Base-by-base conservation (phyloP, 2,113 vertebrate genomes). In the Semicossyphus pulcher region DNA sequence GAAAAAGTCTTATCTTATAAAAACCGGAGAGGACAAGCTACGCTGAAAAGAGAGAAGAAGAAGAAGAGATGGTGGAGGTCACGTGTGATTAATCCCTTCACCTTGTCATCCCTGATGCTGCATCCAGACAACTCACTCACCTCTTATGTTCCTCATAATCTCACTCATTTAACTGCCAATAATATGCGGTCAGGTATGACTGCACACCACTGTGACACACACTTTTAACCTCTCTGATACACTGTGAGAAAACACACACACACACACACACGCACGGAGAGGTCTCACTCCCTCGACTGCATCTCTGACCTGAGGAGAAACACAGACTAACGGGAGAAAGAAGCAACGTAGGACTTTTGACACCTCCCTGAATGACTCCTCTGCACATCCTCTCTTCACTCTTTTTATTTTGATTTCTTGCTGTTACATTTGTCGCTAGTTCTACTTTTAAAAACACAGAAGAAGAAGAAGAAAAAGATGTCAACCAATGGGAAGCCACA, bases 141-240 rank as follows among this genome's bases (percentile, higher is more conserved):
- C 44, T 52, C 41, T 21, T 48, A 63, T 45, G 45, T 68, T 74
- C 59, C 42, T 12, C 39, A 41, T 16, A 76, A 14, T 48, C 65
- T 64, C 45, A 36, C 73, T 56, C 63, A 42, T 56, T 15, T 57
- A 2, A 71, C 73, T 70, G 54, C 28, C 53, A 18, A 9, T 56
- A 48, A 61, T 51, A 39, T 44, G 31, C 47, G 51, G 72, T 62
- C 75, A 68, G 47, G 76, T 72, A 66, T 52, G 68, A 66, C 57
- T 31, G 52, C 73, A 75, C 41, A 66, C 70, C 68, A 68, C 66
- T 85, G 82, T 85, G 82, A 86, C 83, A 29, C 29, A n/a, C 11
- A 36, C 10, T 54, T 28, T 31, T 48, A 32, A 48, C 60, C 62
- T 42, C 47, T 49, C 11, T 80, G 51, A 57, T 49, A 58, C 61